Conservation (phyloP, 2,113 vertebrate species). For the Glaucomys volans region DNA sequence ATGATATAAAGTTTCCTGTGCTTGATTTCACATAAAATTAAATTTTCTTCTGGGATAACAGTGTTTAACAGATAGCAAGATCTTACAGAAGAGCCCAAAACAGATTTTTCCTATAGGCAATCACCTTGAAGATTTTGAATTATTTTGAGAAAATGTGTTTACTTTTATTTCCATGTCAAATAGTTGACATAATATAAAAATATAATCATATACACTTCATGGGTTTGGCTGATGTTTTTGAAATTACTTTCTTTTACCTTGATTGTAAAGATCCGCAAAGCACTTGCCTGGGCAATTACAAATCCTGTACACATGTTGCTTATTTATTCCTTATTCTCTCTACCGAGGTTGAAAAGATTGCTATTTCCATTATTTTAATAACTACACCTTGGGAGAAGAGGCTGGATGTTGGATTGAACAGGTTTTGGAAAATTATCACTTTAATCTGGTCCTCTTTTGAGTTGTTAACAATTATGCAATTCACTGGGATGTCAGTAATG, state of each 20-base stretch:
- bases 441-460: constrained; percentile 17
- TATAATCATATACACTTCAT: not conserved
- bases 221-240: not conserved
- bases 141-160: not conserved
- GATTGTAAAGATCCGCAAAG: constrained; percentile 8
- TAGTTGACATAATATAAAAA: constrained; percentile 36
- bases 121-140: constrained; percentile 31
- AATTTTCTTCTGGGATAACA: constrained; percentile 7
- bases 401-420: not conserved
- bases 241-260: not conserved
- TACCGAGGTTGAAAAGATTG: constrained; percentile 27
- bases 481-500: not conserved
- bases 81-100: not conserved
- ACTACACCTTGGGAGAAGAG: not conserved
- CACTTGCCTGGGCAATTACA: constrained; percentile 43
- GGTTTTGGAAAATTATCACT: constrained; percentile 14
- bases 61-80: not conserved
- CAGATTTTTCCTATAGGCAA: not conserved
- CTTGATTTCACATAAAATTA: constrained; percentile 4
- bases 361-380: constrained; percentile 28
- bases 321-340: constrained; percentile 41
- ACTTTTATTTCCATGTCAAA: constrained; percentile 6
- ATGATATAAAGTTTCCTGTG: not conserved
- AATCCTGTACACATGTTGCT: not conserved
- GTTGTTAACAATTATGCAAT: constrained; percentile 42